A percentile compares a stretch with the other conserved stretches of the same genome.
phyloP scores from a whole-genome alignment of 2,113 vertebrate genomes.

The Eurystomus gularis region DNA sequence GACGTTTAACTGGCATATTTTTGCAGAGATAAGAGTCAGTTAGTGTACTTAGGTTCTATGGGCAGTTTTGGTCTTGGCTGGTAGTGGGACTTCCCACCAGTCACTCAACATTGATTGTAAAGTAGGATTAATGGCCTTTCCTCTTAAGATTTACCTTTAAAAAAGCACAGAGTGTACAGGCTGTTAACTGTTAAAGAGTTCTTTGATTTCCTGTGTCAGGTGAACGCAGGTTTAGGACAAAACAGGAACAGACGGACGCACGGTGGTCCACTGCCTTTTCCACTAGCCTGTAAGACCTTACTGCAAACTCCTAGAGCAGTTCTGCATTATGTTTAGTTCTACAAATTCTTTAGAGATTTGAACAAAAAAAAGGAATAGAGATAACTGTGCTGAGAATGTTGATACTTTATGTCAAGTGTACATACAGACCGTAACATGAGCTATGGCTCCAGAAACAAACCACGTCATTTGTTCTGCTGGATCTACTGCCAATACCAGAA shows the following conservation, averaged over 20 bases:
- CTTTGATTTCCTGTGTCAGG: neutral
- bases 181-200: neutral
- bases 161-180: neutral
- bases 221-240: neutral
- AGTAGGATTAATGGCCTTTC: neutral
- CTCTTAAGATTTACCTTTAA: neutral
- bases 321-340: neutral
- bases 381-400: neutral
- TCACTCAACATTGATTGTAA: neutral
- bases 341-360: no score
- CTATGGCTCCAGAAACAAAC: neutral
- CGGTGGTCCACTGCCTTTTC: neutral
- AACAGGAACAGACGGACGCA: neutral
- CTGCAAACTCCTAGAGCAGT: neutral
- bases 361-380: neutral
- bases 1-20: neutral
- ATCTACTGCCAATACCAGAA: accelerated
- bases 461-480: neutral
- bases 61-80: neutral
- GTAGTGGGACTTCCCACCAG: neutral
- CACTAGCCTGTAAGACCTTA: neutral
- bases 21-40: neutral
- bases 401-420: neutral
- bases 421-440: neutral
- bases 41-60: neutral